Evolutionary conservation across 2,888 invertebrate genomes (phyloP), one percentile per base, ranked within the genome.

Genomic region (Tetragnatha montana): DNA sequence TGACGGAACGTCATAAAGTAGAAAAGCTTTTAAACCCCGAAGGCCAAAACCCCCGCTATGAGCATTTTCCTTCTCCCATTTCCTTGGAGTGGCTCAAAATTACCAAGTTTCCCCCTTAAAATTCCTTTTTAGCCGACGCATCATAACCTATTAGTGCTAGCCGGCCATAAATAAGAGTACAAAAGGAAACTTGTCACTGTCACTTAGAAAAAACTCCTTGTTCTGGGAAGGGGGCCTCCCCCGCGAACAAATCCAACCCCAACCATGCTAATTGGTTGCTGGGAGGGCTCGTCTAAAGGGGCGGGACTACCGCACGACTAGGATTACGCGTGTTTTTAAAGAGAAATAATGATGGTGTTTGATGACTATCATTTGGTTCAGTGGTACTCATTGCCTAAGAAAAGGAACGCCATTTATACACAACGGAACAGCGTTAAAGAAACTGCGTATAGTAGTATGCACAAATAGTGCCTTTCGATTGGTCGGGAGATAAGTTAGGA

Each of bases 221-320:
- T 73, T 73, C 14, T 19, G 74, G 17, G 22, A 75, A 22, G 14
- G 74, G n/a, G 75, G 49, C 22, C 75, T 47, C 60, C 71, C 89
- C 81, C 81, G 8, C 22, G 19, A 85, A 69, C 76, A 81, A 60
- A 60, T 50, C 47, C 83, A 17, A 19, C 8, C n/a, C 68, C 6
- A 19, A 60, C n/a, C 35, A 82, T 82, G 88, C 81, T 89, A 89
- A 89, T 89, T 89, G 89, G 89, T 60, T 71, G 73, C 60, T 19
- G 75, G 50, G 51, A 35, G 71, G n/a, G 60, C 71, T 73, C 79
- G 73, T 49, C 89, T 85, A 89, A 89, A 85, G 81, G 81, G 35
- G 81, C 70, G 47, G 70, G 0, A 22, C 21, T 85, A 74, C 81
- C 70, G 49, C 50, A 79, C 49, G 35, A 60, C 82, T 73, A 60